Conservation (phyloP, 2,797 vertebrate species). For the Limnodromus scolopaceus region DNA sequence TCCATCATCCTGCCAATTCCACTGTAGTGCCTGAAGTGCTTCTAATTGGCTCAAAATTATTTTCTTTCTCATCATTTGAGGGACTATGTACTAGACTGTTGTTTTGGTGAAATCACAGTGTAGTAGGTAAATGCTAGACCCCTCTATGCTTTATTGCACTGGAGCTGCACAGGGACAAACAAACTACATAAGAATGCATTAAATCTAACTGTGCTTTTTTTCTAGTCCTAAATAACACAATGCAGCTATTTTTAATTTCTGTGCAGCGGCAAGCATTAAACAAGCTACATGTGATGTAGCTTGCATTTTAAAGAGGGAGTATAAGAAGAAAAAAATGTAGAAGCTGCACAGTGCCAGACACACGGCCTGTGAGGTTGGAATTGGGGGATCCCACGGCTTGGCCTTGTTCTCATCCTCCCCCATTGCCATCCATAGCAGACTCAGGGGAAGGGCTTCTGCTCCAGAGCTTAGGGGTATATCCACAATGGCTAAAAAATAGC, state of each 20-base stretch:
- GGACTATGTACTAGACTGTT: neutral
- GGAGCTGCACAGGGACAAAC: neutral
- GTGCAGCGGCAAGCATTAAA: neutral
- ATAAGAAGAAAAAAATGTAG: neutral
- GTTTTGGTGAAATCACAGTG: neutral
- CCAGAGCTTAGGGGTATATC: neutral
- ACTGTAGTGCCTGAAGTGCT: neutral
- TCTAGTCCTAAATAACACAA: neutral
- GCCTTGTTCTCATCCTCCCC: neutral
- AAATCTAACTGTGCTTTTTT: neutral
- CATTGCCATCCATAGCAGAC: neutral
- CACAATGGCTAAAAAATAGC: neutral
- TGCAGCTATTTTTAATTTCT: conserved; percentile 22
- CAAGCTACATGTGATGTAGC: neutral
- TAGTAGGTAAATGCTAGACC: neutral
- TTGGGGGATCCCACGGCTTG: neutral
- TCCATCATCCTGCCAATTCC: neutral
- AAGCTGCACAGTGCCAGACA: neutral
- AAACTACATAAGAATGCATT: neutral
- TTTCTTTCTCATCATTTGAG: neutral
- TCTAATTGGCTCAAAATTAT: neutral
- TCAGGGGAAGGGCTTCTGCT: neutral
- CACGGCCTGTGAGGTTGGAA: neutral
- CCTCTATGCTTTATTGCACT: neutral
- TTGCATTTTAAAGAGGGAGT: neutral